Evolutionary conservation across 2,888 invertebrate species (phyloP).

Genomic region (Flabesymbios commensalis): DNA sequence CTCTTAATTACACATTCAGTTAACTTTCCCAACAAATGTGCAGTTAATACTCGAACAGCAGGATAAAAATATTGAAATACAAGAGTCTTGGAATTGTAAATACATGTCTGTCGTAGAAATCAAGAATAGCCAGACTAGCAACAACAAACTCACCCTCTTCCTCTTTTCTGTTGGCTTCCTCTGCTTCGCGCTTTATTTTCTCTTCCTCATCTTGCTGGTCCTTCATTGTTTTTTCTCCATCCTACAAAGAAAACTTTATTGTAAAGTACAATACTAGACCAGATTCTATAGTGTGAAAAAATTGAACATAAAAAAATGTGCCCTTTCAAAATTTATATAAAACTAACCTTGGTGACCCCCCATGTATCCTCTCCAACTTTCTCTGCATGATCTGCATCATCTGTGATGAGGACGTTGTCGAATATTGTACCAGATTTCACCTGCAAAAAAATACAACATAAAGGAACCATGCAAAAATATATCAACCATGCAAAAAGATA

Average conservation of each 20-base stretch:
- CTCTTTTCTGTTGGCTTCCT: slow-evolving; percentile 67
- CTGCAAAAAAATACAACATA: too few species aligned
- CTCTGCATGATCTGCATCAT: slow-evolving; percentile 81
- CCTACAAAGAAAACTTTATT: slow-evolving; percentile 3
- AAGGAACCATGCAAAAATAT: too few species aligned
- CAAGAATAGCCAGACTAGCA: too few species aligned
- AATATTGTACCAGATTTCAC: slow-evolving; percentile 99
- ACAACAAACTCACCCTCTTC: slow-evolving; percentile 46
- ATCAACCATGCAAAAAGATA: too few species aligned
- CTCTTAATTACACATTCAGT: too few species aligned
- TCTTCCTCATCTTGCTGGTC: slow-evolving; percentile 79
- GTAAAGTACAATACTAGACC: not conserved
- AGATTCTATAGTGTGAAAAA: not conserved
- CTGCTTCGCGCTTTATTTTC: slow-evolving; percentile 62
- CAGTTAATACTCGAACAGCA: too few species aligned
- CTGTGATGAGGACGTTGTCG: slow-evolving; percentile 92
- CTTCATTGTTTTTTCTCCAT: slow-evolving; percentile 93
- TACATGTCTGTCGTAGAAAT: too few species aligned
- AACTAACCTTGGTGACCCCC: slow-evolving; percentile 60
- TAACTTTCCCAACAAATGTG: too few species aligned
- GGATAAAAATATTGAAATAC: too few species aligned
- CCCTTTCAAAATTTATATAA: not conserved
- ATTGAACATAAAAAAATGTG: not conserved
- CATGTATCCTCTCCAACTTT: slow-evolving; percentile 65
- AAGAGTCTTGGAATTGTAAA: too few species aligned